These are phyloP conservation scores for Pipistrellus nathusii DNA, from an alignment of 2,797 vertebrate species.

Conservation along the genomic window DNA sequence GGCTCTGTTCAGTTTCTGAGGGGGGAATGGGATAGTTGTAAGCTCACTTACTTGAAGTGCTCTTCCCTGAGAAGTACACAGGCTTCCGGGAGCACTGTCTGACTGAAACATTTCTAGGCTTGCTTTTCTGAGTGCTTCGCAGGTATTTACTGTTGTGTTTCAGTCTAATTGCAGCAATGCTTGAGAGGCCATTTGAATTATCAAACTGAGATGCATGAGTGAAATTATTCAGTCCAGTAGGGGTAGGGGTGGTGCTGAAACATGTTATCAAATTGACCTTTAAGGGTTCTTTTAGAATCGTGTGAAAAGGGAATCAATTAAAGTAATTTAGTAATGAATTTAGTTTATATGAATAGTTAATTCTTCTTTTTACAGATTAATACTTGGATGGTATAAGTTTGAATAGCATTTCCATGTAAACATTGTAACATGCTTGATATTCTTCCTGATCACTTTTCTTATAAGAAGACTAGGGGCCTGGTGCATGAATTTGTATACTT, in stretches of 20 bases:
- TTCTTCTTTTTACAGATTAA: slow-evolving; percentile 37
- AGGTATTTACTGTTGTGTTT: not conserved
- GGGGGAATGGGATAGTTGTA: not conserved
- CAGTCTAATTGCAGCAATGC: not conserved
- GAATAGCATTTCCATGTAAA: not conserved
- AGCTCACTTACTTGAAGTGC: slow-evolving; percentile 26
- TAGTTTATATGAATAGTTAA: not conserved
- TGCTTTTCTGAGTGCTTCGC: not conserved
- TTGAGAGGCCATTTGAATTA: not conserved
- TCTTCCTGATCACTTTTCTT: not conserved
- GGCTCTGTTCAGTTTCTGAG: not conserved
- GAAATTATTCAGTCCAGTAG: not conserved
- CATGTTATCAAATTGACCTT: not conserved
- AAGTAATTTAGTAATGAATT: slow-evolving; percentile 8
- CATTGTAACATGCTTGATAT: not conserved
- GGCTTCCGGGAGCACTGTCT: not conserved
- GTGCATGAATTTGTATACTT: no score
- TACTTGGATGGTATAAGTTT: not conserved
- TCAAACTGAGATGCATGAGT: not conserved
- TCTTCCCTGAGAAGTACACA: slow-evolving; percentile 33
- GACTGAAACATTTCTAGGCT: not conserved
- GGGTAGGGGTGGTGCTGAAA: not conserved
- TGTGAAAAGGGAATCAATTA: not conserved
- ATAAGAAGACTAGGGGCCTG: not conserved
- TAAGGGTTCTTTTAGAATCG: slow-evolving; percentile 4